Evolutionary conservation across 2,113 vertebrate species (phyloP), one percentile per base, ranked within the genome.

Genomic region (Pelodiscus sinensis): DNA sequence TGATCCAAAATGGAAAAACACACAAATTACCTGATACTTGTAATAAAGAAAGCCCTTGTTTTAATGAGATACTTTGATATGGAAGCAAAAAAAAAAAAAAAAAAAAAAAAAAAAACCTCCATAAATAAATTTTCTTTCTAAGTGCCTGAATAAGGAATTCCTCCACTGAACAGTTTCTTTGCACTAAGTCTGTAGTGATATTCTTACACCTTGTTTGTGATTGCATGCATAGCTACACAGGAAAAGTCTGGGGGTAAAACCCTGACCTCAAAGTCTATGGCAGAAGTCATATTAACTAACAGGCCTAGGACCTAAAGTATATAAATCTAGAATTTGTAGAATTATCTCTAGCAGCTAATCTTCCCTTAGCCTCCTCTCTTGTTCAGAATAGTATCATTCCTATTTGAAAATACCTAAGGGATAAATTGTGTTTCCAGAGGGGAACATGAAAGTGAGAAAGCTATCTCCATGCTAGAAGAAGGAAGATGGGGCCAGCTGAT

Each of bases 261-360:
- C 16, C 62, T 35, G 9, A 16, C n/a, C 31, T 31, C 62, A n/a
- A n/a, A 68, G 29, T 68, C 29, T n/a, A 68, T 18, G 18, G 31
- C 8, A 71, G n/a, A 71, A 35, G 9, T 68, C 65, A 18, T 9
- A 71, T 19, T 71, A 31, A 35, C 65, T 35, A 71, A 21, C 9
- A 35, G n/a, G 65, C 8, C n/a, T n/a, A 71, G 44, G 44, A 6
- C 44, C 44, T 44, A 44, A 44, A 52, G 57, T 1, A 0, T 8
- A 92, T 29, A 57, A 87, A 86, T 84, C 84, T 86, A 96, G 92
- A 90, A 94, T 92, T 93, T 87, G 93, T 2, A 84, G 31, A 10
- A 89, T 44, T 25, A 81, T 21, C 55, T 21, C 31, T 11, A 90
- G 81, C 29, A 90, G 71, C 60, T 79, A 88, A 11, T 44, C 84